Evolutionary conservation across 2,888 invertebrate genomes (phyloP).

Genomic region (Prenolepis imparis): DNA sequence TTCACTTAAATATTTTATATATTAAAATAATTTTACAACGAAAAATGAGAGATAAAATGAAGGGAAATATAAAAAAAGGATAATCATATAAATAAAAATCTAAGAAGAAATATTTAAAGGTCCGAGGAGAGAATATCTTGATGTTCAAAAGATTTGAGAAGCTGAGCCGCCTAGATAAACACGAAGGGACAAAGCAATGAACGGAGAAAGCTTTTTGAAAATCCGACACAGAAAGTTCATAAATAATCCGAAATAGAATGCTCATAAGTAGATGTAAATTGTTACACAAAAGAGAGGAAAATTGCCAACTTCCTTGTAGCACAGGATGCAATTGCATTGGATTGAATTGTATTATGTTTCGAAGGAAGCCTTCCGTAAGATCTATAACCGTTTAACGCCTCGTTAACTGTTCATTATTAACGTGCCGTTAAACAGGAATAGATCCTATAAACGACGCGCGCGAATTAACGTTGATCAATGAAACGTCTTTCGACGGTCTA

Average conservation of each 20-base stretch:
- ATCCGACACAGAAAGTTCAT: conserved; percentile 28
- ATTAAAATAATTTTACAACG: background rate
- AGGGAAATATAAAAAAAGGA: background rate
- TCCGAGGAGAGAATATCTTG: background rate
- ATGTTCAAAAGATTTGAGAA: background rate
- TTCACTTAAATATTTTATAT: conserved; percentile 2
- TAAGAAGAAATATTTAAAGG: background rate
- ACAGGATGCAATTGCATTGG: conserved; percentile 63
- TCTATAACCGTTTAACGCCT: conserved; percentile 72
- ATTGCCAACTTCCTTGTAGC: conserved; percentile 40
- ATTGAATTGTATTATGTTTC: conserved; percentile 68
- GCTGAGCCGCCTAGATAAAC: background rate
- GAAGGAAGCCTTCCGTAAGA: conserved; percentile 66
- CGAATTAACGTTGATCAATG: conserved; percentile 64
- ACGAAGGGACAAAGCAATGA: background rate
- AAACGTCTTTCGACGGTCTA: conserved; percentile 49
- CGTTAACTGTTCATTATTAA: conserved; percentile 71
- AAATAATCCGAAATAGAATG: conserved; percentile 20
- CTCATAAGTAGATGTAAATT: conserved; percentile 21
- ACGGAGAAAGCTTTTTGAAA: background rate
- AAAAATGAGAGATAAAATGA: background rate
- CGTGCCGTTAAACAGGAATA: conserved; percentile 68
- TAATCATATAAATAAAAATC: background rate
- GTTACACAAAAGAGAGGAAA: conserved; percentile 42
- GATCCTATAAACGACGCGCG: conserved; percentile 64